Conservation (phyloP, 2,888 invertebrate species). For the Trissoscelio sp. region DNA sequence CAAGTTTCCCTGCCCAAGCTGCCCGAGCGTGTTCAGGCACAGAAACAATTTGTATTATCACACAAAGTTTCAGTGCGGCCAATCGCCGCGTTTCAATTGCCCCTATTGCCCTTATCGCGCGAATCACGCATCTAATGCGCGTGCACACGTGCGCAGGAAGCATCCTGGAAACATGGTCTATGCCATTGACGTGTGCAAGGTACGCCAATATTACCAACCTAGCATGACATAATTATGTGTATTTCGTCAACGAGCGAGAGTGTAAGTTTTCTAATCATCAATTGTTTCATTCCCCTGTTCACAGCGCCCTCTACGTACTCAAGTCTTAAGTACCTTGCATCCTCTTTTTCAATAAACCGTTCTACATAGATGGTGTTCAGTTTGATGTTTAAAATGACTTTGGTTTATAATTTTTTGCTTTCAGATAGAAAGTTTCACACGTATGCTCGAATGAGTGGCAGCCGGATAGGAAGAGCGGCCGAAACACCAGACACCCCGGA, state of each 20-base stretch:
- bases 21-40: conserved; percentile 78
- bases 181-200: conserved; percentile 76
- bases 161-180: conserved; percentile 77
- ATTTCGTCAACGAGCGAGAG: conserved; percentile 21
- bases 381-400: conserved; percentile 29
- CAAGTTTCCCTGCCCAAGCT: conserved; percentile 77
- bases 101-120: conserved; percentile 77
- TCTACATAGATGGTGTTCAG: neutral
- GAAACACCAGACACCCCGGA: conserved; percentile 14
- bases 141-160: conserved; percentile 79
- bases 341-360: no score
- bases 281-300: neutral
- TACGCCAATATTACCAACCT: conserved; percentile 51
- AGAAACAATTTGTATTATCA: conserved; percentile 84
- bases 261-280: conserved; percentile 41
- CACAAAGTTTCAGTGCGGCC: conserved; percentile 78
- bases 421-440: conserved; percentile 56
- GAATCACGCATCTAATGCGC: conserved; percentile 80
- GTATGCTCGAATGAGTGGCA: conserved; percentile 42
- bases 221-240: conserved; percentile 57
- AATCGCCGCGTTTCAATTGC: conserved; percentile 75
- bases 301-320: conserved; percentile 1
- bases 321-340: no score
- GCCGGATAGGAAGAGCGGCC: neutral
- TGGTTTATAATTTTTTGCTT: conserved; percentile 47